These are phyloP conservation scores for Nemoura dubitans DNA, from an alignment of 2,888 invertebrate genomes.

Conservation along the genomic window DNA sequence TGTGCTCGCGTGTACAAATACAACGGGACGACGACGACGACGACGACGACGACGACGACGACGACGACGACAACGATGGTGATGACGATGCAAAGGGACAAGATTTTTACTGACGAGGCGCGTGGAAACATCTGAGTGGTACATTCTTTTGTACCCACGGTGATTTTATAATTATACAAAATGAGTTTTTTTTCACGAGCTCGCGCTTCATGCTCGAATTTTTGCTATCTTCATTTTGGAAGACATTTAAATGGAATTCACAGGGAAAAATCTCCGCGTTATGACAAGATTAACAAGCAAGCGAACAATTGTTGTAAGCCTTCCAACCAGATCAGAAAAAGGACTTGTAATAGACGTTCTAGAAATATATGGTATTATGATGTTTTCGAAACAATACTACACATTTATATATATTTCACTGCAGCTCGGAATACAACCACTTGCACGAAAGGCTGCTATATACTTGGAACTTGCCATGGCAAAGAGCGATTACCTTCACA, in stretches of 20 bases:
- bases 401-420: too few relatives aligned
- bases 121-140: background rate
- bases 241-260: background rate
- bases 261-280: background rate
- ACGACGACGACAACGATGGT: background rate
- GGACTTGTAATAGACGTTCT: too few relatives aligned
- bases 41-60: background rate
- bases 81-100: background rate
- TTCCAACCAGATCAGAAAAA: too few relatives aligned
- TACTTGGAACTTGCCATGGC: too few relatives aligned
- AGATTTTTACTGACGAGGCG: background rate
- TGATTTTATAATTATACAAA: background rate
- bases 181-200: background rate
- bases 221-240: background rate
- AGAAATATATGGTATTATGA: too few relatives aligned
- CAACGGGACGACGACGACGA: background rate
- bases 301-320: too few relatives aligned
- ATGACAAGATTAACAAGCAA: background rate
- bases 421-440: too few relatives aligned
- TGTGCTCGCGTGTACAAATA: background rate
- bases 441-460: too few relatives aligned
- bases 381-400: too few relatives aligned
- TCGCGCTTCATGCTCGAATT: background rate
- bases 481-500: background rate
- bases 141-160: background rate